Evolutionary conservation across 2,888 invertebrate genomes (phyloP).

Genomic region (Athalia circularis): DNA sequence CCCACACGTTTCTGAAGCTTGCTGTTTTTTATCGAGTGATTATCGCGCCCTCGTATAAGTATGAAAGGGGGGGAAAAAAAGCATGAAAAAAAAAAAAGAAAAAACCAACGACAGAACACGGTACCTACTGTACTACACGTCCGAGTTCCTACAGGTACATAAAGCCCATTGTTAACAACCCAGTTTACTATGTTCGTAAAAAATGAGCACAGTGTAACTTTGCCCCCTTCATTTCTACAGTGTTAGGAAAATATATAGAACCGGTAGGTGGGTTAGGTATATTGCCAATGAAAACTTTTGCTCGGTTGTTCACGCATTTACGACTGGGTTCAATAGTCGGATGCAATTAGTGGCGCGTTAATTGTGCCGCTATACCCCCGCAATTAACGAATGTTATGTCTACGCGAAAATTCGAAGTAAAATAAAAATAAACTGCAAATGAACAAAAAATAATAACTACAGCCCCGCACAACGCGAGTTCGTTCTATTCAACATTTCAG

Average conservation of each 20-base stretch:
- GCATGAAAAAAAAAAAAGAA: too few relatives aligned
- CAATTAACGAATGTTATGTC: too few relatives aligned
- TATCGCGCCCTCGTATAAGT: conserved; percentile 26
- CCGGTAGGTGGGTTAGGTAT: neutral
- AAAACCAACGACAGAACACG: neutral
- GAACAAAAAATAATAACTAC: too few relatives aligned
- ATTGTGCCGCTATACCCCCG: neutral
- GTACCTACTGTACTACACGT: neutral
- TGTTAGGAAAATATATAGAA: neutral
- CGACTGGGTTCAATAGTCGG: neutral
- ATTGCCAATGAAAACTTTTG: conserved; percentile 34
- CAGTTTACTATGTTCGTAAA: conserved; percentile 27
- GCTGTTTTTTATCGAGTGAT: conserved; percentile 28
- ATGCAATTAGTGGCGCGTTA: neutral
- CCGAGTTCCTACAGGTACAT: conserved; percentile 5
- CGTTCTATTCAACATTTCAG: too few relatives aligned
- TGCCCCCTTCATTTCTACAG: conserved; percentile 8
- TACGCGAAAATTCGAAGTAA: too few relatives aligned
- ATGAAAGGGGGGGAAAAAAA: neutral
- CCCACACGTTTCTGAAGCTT: neutral
- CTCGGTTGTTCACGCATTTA: conserved; percentile 5
- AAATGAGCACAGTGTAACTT: conserved; percentile 33
- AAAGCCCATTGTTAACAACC: conserved; percentile 34
- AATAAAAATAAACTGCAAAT: too few relatives aligned
- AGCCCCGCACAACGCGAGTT: too few relatives aligned